Percentiles rank a stretch among this genome's conserved stretches.
These are phyloP conservation scores for Myrmecobius fasciatus DNA, from an alignment of 2,113 vertebrate species.

Conservation along the genomic window DNA sequence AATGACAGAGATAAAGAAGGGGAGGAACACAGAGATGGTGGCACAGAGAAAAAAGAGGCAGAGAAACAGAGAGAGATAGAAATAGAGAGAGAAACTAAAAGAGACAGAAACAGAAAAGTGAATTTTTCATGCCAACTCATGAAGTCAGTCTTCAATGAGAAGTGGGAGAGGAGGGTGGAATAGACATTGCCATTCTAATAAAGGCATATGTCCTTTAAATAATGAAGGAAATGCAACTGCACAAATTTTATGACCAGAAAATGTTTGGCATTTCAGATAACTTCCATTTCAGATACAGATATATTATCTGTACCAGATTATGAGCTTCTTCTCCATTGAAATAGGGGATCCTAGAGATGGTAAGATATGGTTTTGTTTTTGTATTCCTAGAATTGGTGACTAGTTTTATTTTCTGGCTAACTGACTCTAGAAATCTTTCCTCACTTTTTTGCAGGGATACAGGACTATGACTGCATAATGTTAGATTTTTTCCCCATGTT, in stretches of 20 bases:
- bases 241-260: not conserved
- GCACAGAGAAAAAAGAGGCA: not conserved
- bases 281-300: not conserved
- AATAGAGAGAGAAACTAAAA: no score
- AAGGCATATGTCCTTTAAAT: not conserved
- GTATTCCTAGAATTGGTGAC: no score
- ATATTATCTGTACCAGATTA: not conserved
- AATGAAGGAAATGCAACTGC: not conserved
- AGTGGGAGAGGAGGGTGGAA: not conserved
- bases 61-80: not conserved
- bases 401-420: not conserved
- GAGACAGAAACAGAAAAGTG: no score
- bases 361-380: not conserved
- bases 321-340: not conserved
- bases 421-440: not conserved
- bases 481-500: not conserved
- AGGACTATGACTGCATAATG: not conserved
- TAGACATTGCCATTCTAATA: not conserved
- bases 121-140: not conserved
- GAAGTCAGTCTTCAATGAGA: not conserved
- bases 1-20: not conserved
- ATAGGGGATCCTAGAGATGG: not conserved
- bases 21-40: not conserved
- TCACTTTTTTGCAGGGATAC: not conserved
- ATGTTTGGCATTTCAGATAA: not conserved